Evolutionary conservation across 2,888 invertebrate species (phyloP), one percentile per base, ranked within the genome.

Genomic region (Acronicta alni): DNA sequence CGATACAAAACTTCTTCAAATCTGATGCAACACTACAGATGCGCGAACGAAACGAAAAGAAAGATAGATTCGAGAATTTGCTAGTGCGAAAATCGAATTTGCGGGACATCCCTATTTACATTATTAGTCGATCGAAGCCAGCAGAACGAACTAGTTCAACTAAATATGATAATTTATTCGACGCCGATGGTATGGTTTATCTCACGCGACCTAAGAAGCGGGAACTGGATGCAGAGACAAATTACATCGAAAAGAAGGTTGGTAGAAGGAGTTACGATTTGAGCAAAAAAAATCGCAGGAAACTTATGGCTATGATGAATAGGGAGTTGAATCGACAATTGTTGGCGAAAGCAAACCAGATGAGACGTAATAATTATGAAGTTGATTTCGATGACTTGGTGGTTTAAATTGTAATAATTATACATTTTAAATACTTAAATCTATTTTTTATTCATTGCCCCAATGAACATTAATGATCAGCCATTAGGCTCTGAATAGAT

Each of bases 241-340:
- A 14, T 12, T 12, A 20, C 5, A 43, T n/a, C 0, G 9, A 44
- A 6, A 6, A 5, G 10, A 32, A 7, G 4, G n/a, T n/a, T 26
- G 45, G 39, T 0, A 17, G 53, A 0, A n/a, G 38, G 6, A 18
- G n/a, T n/a, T 44, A 44, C 3, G 53, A 45, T 45, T 30, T 45
- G 8, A 30, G 38, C 9, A 26, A 45, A 15, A 26, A 2, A 9
- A 53, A 53, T 12, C 10, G n/a, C 2, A n/a, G 53, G 4, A 54
- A 54, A 8, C 4, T 54, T 0, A 54, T 54, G 53, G 45, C 53
- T 1, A 45, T 45, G 38, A 54, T 54, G 53, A 54, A 54, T 16
- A 17, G 45, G 1, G 53, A 54, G 2, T 2, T 54, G 2, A 54
- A 54, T 2, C 17, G 30, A 5, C 18, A 54, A 9, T 4, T 54